Conservation (phyloP, 2,888 invertebrate species). For the Flabesymbios commensalis region DNA sequence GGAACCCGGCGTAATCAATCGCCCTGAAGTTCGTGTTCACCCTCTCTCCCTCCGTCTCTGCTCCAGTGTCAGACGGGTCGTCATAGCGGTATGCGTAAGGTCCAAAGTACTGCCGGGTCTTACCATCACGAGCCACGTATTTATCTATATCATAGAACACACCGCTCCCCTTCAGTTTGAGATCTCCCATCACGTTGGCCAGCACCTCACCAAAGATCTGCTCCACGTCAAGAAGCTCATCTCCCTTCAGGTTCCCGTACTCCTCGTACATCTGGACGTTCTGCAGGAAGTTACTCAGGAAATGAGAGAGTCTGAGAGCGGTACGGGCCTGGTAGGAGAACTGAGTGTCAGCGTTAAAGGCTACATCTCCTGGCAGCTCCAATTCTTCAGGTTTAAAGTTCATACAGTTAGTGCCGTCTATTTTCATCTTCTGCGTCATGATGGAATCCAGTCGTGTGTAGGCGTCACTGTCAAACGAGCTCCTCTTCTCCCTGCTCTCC, state of each 20-base stretch:
- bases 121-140: conserved; percentile 70
- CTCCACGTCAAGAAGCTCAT: conserved; percentile 66
- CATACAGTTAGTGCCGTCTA: conserved; percentile 46
- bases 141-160: conserved; percentile 91
- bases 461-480: too few species aligned
- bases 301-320: conserved; percentile 93
- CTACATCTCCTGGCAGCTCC: conserved; percentile 80
- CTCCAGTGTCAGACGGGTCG: conserved; percentile 9
- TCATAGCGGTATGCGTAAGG: conserved; percentile 75
- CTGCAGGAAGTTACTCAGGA: conserved; percentile 88
- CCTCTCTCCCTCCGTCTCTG: conserved; percentile 15
- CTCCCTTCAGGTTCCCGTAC: conserved; percentile 58
- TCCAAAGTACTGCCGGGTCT: conserved; percentile 70
- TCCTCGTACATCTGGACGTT: conserved; percentile 61
- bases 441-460: conserved; percentile 36
- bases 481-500: too few species aligned
- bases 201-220: conserved; percentile 69
- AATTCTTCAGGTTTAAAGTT: conserved; percentile 39
- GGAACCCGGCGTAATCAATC: conserved; percentile 53
- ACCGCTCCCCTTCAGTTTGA: conserved; percentile 90
- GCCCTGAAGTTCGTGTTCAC: conserved; percentile 67
- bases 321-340: conserved; percentile 93
- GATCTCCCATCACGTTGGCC: conserved; percentile 86
- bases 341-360: conserved; percentile 83
- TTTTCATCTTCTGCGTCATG: conserved; percentile 32